Evolutionary conservation across 2,888 invertebrate species (phyloP), one percentile per base, ranked within the genome.

Genomic region (Rhimphoctona megacephalus): DNA sequence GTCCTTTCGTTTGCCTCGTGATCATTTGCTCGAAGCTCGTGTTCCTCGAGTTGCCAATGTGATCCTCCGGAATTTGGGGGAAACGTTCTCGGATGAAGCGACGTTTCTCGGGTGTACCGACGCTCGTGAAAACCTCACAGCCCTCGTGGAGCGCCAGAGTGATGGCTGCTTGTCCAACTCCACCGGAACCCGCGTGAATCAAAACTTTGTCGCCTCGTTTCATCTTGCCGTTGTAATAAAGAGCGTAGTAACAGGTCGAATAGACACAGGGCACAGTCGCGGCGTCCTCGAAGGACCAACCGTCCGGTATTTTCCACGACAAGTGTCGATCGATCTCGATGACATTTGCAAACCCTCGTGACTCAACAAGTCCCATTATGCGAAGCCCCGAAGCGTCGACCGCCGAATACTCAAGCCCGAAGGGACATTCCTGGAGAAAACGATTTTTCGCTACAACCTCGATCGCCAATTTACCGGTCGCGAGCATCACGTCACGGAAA

Each of bases 401-500:
- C 39, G 97, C 97, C 6, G 96, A 95, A 89, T 96, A 95, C 90
- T 97, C 97, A 87, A 97, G 96, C 0, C 97, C 97, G 88, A 96
- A 95, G 0, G 96, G 95, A 90, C 96, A 96, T 88, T 96, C 96
- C 89, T 97, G 96, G 14, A 95, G 95, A 36, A 96, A 92, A n/a
- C 97, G 95, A 0, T 95, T 95, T 46, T 95, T 95, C 0, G 97
- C 97, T 0, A 98, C 96, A 0, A 97, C 96, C 93, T 99, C 99
- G 0, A 96, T 96, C 9, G 97, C 96, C 8, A 99, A 96, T 92
- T 98, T 98, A 1, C 98, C 99, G 0, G 98, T 98, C 0, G 99
- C 98, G 0, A 98, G 95, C 99, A 99, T 99, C 0, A 99, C 95
- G 94, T 99, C 99, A 91, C 98, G 96, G 96, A 99, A 99, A 95